These are phyloP conservation scores for Drosophila atroscutellata DNA, from an alignment of 2,888 invertebrate species.

Conservation along the genomic window DNA sequence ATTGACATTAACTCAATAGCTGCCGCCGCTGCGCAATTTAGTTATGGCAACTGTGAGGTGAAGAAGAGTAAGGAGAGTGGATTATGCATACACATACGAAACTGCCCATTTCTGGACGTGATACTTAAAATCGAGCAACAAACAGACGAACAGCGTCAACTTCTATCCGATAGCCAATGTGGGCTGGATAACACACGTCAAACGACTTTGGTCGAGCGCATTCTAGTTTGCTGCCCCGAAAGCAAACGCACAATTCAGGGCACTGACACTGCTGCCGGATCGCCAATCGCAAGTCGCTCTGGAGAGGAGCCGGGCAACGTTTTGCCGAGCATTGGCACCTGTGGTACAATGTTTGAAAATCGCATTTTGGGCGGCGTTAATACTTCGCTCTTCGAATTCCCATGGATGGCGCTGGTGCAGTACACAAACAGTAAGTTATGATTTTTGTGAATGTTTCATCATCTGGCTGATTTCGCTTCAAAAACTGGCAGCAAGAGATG, in stretches of 20 bases:
- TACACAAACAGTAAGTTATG: conserved; percentile 84
- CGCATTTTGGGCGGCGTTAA: conserved; percentile 88
- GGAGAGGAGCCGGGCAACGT: conserved; percentile 53
- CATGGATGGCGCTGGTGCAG: conserved; percentile 85
- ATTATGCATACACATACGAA: conserved; percentile 72
- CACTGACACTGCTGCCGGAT: not conserved
- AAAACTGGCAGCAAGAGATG: conserved; percentile 22
- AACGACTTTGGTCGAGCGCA: conserved; percentile 79
- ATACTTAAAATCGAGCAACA: conserved; percentile 51
- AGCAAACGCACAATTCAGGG: conserved; percentile 25
- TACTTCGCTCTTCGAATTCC: conserved; percentile 88
- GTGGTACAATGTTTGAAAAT: conserved; percentile 86
- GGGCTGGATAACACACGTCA: conserved; percentile 86
- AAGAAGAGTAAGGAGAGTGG: conserved; percentile 69
- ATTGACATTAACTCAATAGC: conserved; percentile 22
- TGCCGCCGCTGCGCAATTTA: conserved; percentile 46
- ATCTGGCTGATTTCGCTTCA: not conserved
- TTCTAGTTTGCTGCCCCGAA: conserved; percentile 86
- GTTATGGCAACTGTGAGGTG: conserved; percentile 73
- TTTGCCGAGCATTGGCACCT: conserved; percentile 85
- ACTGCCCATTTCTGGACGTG: conserved; percentile 68
- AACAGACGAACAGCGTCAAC: conserved; percentile 42
- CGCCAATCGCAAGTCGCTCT: not conserved
- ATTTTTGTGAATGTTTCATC: not conserved
- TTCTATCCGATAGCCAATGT: conserved; percentile 87